phyloP scores from a whole-genome alignment of 2,888 invertebrate species.

The Gortyna flavago region DNA sequence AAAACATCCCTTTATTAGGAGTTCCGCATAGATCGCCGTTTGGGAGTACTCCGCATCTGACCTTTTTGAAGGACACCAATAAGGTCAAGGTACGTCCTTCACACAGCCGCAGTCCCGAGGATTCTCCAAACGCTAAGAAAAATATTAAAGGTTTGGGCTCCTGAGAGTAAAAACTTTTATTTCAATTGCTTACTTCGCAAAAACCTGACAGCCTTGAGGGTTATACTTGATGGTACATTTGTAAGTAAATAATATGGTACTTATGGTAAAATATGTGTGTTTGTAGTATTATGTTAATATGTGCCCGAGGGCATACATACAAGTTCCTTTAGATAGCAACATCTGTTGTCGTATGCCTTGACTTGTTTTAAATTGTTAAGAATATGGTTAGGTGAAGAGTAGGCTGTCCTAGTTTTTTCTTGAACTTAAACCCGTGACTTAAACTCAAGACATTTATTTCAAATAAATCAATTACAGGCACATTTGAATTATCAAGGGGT shows the following conservation, averaged over 20 bases:
- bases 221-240: background rate
- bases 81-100: slow-evolving; percentile 30
- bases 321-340: slow-evolving; percentile 16
- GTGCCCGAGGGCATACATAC: slow-evolving; percentile 10
- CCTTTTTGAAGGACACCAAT: slow-evolving; percentile 25
- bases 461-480: background rate
- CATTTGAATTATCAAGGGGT: background rate
- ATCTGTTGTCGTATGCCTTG: slow-evolving; percentile 6
- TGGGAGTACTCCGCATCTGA: slow-evolving; percentile 16
- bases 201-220: slow-evolving; percentile 15
- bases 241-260: slow-evolving; percentile 6
- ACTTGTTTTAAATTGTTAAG: background rate
- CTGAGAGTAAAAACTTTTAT: background rate
- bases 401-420: background rate
- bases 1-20: background rate
- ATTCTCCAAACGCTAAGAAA: background rate
- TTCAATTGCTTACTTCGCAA: background rate
- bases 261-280: slow-evolving; percentile 8
- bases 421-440: background rate
- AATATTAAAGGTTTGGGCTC: background rate
- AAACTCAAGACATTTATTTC: background rate
- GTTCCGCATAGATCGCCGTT: background rate
- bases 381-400: background rate
- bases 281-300: slow-evolving; percentile 9
- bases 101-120: background rate